Base-by-base conservation (phyloP, 1,140 invertebrate species). In the Mycetomoellerius zeteki region DNA sequence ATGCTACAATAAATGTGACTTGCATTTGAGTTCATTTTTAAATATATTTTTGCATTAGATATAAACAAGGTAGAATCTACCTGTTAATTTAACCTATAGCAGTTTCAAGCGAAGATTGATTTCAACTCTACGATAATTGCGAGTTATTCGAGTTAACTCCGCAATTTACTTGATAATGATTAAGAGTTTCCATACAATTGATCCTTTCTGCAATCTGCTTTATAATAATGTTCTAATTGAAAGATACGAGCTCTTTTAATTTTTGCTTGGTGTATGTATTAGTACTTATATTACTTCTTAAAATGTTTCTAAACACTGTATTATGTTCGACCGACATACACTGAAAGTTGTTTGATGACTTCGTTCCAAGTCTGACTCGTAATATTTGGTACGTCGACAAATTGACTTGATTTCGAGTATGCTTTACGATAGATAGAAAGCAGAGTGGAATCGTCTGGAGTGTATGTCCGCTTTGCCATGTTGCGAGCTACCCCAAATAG, bases 121-220 rank as follows among this genome's bases (percentile, higher is more conserved):
- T 81, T 56, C 50, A 43, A 56, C 47, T 69, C 47, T 81, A 56
- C 65, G 65, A 81, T 81, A 81, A 81, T 81, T 72, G 58, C 58
- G 37, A 78, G 58, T 33, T 72, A 72, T 33, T 81, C 78, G 50
- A 81, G 16, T 56, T 30, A 69, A 81, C 7, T 58, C 14, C 4
- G 19, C 12, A 56, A 19, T 71, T 56, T 71, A 21, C 52, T 56
- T 27, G 77, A 81, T 54, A 30, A 69, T 56, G 65, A 56, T 81
- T 24, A 81, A 81, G 77, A 71, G 77, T n/a, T 78, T 33, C 43
- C 43, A 16, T 21, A 14, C 12, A n/a, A 14, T 56, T 37, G 62
- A 71, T 56, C 16, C 6, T 12, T 30, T 54, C 8, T 47, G 33
- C 75, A 8, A 33, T 37, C n/a, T 24, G 47, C 12, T 52, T 67